These are phyloP conservation scores for Lasioglossum lativentre DNA, from an alignment of 2,888 invertebrate genomes.

Conservation along the genomic window DNA sequence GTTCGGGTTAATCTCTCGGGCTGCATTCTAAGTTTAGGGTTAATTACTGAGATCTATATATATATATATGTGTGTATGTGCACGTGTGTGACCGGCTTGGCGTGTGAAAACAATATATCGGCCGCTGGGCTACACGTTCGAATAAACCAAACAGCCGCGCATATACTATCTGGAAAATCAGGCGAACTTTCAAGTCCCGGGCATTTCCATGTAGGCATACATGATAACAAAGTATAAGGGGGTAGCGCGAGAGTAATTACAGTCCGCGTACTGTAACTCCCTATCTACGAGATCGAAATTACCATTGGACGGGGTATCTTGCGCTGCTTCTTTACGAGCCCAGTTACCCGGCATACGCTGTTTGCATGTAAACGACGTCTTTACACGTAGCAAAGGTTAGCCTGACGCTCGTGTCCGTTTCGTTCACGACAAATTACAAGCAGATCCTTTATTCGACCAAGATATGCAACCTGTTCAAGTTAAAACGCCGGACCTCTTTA, in stretches of 20 bases:
- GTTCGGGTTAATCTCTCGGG: conserved; percentile 16
- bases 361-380: conserved; percentile 79
- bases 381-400: conserved; percentile 74
- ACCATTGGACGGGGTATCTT: conserved; percentile 75
- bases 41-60: conserved; percentile 37
- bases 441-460: conserved; percentile 59
- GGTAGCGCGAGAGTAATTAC: conserved; percentile 73
- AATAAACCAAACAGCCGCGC: conserved; percentile 42
- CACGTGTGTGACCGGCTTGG: conserved; percentile 33
- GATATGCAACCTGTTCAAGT: conserved; percentile 39
- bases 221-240: conserved; percentile 71
- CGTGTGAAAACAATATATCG: conserved; percentile 68
- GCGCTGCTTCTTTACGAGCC: conserved; percentile 76
- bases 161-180: conserved; percentile 64
- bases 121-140: conserved; percentile 34
- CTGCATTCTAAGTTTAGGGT: conserved; percentile 43
- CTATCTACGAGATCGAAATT: conserved; percentile 78
- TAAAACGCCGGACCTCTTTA: not conserved
- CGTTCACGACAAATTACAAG: conserved; percentile 71
- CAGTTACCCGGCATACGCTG: conserved; percentile 71
- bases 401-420: conserved; percentile 66
- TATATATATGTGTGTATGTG: not conserved
- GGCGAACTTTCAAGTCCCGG: conserved; percentile 63
- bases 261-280: conserved; percentile 73
- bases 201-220: conserved; percentile 63